Conservation (phyloP, 1,140 invertebrate species). For the Drosophila sulfurigaster region DNA sequence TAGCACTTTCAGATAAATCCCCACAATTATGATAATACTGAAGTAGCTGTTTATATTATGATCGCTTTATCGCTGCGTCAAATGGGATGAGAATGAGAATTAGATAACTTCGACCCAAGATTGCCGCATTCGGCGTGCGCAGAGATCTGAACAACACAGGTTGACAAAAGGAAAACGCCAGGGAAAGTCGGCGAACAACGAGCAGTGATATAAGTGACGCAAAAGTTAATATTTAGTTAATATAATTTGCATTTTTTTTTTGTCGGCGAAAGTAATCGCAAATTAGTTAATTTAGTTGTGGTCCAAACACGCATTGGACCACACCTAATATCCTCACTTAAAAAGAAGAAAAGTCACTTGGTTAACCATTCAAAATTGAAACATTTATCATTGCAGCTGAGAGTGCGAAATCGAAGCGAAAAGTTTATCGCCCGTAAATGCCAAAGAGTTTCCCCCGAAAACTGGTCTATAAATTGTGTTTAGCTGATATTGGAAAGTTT, state of each 20-base stretch:
- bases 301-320: conserved; percentile 13
- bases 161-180: conserved; percentile 10
- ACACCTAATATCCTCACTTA: not conserved
- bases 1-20: conserved; percentile 67
- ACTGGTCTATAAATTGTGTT: conserved; percentile 62
- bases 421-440: conserved; percentile 12
- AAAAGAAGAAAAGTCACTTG: not conserved
- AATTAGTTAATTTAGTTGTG: conserved; percentile 33
- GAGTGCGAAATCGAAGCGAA: conserved; percentile 4
- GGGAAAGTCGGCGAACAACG: conserved; percentile 31
- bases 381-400: conserved; percentile 40
- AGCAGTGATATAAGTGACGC: conserved; percentile 39
- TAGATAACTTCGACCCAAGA: conserved; percentile 63
- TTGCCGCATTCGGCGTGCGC: conserved; percentile 63
- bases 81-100: conserved; percentile 51
- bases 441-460: conserved; percentile 8
- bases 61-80: conserved; percentile 72
- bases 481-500: conserved; percentile 58
- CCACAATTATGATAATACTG: conserved; percentile 31
- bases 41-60: conserved; percentile 56
- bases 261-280: conserved; percentile 26
- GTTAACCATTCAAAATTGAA: not conserved
- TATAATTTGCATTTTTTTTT: conserved; percentile 29
- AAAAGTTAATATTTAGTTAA: conserved; percentile 46
- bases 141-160: conserved; percentile 12